A percentile compares a stretch with the other conserved stretches of the same genome.
These are phyloP conservation scores for Furcula furcula DNA, from an alignment of 2,888 invertebrate genomes.

Conservation along the genomic window DNA sequence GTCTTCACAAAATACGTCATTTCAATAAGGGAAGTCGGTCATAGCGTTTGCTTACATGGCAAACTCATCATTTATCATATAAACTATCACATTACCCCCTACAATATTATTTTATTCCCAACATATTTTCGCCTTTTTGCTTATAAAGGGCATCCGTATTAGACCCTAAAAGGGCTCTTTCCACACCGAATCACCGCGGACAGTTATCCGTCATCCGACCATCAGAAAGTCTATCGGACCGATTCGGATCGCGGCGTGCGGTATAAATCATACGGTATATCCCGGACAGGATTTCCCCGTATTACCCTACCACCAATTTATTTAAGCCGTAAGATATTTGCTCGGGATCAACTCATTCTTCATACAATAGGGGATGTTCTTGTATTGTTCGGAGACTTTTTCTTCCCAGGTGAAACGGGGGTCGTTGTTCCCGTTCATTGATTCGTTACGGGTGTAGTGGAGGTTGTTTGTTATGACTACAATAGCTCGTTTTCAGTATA, in stretches of 20 bases:
- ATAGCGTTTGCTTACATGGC: no score
- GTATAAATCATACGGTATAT: slow-evolving; percentile 50
- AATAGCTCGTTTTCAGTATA: no score
- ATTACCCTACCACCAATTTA: slow-evolving; percentile 38
- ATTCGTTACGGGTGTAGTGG: neutral
- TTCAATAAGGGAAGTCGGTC: no score
- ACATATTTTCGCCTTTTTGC: no score
- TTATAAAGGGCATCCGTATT: slow-evolving; percentile 4
- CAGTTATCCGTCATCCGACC: slow-evolving; percentile 21
- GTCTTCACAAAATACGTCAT: no score
- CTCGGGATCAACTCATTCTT: slow-evolving; percentile 18
- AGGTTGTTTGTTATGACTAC: neutral
- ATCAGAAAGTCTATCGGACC: slow-evolving; percentile 18
- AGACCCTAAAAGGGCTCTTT: slow-evolving; percentile 9
- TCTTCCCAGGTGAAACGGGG: neutral
- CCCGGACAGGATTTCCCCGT: slow-evolving; percentile 26
- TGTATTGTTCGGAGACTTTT: neutral
- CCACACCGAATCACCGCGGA: slow-evolving; percentile 14
- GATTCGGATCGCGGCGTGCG: slow-evolving; percentile 25
- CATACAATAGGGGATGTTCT: slow-evolving; percentile 3
- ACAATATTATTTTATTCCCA: no score
- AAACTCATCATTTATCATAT: no score
- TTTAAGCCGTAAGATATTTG: slow-evolving; percentile 34
- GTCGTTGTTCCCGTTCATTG: neutral
- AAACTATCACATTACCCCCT: no score